Evolutionary conservation across 2,797 vertebrate genomes (phyloP).

Genomic region (Sebastes vulpes): DNA sequence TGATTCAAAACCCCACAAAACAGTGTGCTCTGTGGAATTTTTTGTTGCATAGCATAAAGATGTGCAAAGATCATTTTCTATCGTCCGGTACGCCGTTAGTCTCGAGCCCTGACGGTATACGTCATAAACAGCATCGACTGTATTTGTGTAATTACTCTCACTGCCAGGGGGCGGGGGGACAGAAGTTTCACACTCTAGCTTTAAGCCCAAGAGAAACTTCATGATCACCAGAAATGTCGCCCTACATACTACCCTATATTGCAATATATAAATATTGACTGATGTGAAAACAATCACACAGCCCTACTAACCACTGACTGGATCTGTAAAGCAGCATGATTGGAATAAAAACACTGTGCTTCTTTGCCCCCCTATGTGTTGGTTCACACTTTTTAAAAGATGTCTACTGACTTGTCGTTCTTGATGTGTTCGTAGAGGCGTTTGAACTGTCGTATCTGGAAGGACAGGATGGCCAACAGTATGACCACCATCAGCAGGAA

Average conservation of each 20-base stretch:
- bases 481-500: conserved; percentile 95
- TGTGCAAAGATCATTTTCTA: neutral
- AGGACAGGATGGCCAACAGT: conserved; percentile 93
- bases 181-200: neutral
- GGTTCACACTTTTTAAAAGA: neutral
- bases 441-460: conserved; percentile 98
- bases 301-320: neutral
- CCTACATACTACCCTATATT: neutral
- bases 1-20: neutral
- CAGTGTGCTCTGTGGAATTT: neutral
- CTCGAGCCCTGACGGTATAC: no score
- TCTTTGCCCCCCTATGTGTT: neutral
- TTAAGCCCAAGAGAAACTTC: neutral
- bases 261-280: neutral
- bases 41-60: neutral
- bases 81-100: no score
- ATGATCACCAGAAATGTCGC: neutral
- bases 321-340: neutral
- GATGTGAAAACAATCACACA: neutral
- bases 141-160: neutral
- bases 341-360: neutral
- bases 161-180: neutral
- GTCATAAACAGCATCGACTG: neutral
- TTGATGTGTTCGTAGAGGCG: conserved; percentile 99
- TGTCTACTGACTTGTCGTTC: conserved; percentile 94